phyloP scores from a whole-genome alignment of 2,888 invertebrate genomes.

The Oscheius sp. region DNA sequence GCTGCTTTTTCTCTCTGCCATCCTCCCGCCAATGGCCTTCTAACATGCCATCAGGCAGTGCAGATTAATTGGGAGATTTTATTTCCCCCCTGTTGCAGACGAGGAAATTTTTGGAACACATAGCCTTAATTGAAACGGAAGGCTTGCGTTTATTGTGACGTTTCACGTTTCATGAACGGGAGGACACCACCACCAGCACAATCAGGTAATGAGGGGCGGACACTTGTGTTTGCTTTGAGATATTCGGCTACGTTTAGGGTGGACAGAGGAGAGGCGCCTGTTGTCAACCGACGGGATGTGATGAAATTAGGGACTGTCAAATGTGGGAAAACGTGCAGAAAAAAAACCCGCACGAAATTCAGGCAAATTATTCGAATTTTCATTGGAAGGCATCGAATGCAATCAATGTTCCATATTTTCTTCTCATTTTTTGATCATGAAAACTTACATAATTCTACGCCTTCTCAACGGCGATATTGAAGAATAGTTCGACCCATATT shows the following conservation, averaged over 20 bases:
- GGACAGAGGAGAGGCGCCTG: not conserved
- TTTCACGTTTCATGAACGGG: slow-evolving; percentile 9
- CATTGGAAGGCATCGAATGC: too few species aligned
- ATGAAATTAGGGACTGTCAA: too few species aligned
- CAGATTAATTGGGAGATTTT: slow-evolving; percentile 29
- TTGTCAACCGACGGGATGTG: too few species aligned
- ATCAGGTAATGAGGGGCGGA: slow-evolving; percentile 33
- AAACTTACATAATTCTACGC: slow-evolving; percentile 1
- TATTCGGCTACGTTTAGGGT: not conserved
- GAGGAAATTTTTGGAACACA: too few species aligned
- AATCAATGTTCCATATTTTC: not conserved
- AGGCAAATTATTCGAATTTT: too few species aligned
- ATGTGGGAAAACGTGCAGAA: too few species aligned
- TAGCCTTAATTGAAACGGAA: slow-evolving; percentile 4
- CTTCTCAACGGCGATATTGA: not conserved
- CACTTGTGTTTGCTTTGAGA: slow-evolving; percentile 21
- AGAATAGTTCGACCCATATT: not conserved
- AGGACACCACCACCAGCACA: not conserved
- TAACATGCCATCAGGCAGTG: slow-evolving; percentile 16
- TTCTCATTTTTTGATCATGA: not conserved
- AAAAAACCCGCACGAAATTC: too few species aligned
- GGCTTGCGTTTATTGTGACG: too few species aligned
- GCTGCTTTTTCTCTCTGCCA: too few species aligned
- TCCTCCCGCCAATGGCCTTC: slow-evolving; percentile 16
- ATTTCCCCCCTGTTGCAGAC: not conserved